Conservation (phyloP, 1,140 invertebrate genomes). For the Drosophila tropicalis region DNA sequence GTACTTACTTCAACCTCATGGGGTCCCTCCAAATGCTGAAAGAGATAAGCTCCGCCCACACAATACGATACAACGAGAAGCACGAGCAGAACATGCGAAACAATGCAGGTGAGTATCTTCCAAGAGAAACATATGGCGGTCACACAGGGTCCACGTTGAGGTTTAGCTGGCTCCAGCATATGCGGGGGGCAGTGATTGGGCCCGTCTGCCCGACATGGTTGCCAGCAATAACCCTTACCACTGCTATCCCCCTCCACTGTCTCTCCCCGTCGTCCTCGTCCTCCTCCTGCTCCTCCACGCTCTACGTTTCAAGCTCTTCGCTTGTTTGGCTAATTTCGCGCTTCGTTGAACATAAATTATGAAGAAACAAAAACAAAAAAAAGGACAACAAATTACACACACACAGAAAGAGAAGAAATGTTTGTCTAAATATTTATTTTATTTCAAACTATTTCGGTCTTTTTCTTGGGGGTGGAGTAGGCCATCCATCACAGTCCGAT, state of each 20-base stretch:
- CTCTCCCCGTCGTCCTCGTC: slow-evolving; percentile 16
- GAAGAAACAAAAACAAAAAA: slow-evolving; percentile 29
- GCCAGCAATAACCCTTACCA: background rate
- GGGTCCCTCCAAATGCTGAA: slow-evolving; percentile 90
- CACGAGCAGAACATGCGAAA: slow-evolving; percentile 94
- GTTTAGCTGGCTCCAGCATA: slow-evolving; percentile 73
- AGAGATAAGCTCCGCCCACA: slow-evolving; percentile 93
- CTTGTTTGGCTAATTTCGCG: slow-evolving; percentile 42
- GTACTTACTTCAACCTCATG: slow-evolving; percentile 89
- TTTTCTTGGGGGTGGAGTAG: slow-evolving; percentile 17
- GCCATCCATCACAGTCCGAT: slow-evolving; percentile 36
- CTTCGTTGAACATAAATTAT: slow-evolving; percentile 57
- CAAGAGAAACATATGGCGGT: slow-evolving; percentile 86
- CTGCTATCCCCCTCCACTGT: slow-evolving; percentile 8
- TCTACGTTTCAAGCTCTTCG: too few relatives aligned
- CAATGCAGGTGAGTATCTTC: slow-evolving; percentile 93
- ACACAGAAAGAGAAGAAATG: slow-evolving; percentile 9
- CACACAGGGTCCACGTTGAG: slow-evolving; percentile 83
- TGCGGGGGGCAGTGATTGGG: slow-evolving; percentile 75
- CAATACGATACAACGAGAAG: slow-evolving; percentile 93
- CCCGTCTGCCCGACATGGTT: slow-evolving; percentile 74
- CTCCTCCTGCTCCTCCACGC: too few relatives aligned
- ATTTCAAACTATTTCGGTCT: slow-evolving; percentile 58
- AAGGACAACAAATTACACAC: slow-evolving; percentile 38
- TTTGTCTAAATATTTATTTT: slow-evolving; percentile 77